Conservation (phyloP, 2,888 invertebrate species). For the Physocephala rufipes region DNA sequence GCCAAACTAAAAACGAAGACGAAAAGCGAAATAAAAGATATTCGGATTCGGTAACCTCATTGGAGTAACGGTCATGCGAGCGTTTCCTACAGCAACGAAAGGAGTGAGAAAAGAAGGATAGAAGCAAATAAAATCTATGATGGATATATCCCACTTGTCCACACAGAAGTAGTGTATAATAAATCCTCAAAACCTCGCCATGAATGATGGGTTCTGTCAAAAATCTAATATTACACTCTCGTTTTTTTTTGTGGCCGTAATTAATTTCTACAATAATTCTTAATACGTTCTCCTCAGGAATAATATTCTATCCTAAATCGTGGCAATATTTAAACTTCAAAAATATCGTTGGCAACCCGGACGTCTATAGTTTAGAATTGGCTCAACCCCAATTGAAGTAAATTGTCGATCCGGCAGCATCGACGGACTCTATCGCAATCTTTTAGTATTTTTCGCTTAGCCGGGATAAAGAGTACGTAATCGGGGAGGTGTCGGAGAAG, state of each 20-base stretch:
- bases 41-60: not conserved
- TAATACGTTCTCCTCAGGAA: too few relatives aligned
- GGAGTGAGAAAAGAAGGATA: too few relatives aligned
- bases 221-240: too few relatives aligned
- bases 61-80: not conserved
- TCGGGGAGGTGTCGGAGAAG: too few relatives aligned
- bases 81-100: not conserved
- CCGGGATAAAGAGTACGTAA: not conserved
- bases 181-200: too few relatives aligned
- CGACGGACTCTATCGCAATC: not conserved
- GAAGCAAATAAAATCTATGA: not conserved
- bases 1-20: conserved; percentile 12
- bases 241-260: too few relatives aligned
- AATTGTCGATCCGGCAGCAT: not conserved
- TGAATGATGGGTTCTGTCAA: too few relatives aligned
- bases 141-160: too few relatives aligned
- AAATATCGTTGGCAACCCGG: not conserved
- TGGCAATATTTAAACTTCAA: too few relatives aligned
- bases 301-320: too few relatives aligned
- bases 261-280: too few relatives aligned
- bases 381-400: not conserved
- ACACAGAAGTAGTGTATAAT: not conserved
- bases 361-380: not conserved
- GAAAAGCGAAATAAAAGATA: not conserved
- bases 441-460: not conserved